Conservation (phyloP, 2,113 vertebrate genomes). For the Gulo gulo region DNA sequence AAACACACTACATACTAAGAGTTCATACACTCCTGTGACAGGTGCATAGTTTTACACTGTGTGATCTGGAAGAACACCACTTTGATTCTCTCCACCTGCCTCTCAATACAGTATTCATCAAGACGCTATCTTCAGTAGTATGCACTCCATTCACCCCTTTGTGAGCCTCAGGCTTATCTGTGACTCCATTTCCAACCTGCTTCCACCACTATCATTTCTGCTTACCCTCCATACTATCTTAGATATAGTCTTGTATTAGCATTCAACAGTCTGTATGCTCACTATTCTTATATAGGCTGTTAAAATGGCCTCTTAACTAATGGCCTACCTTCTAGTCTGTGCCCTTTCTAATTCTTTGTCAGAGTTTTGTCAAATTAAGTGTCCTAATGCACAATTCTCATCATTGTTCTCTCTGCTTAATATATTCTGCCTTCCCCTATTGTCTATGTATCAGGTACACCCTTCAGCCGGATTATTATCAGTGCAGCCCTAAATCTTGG, state of each 20-base stretch:
- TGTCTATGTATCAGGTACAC: not conserved
- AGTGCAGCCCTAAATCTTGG: too few species aligned
- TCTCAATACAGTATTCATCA: not conserved
- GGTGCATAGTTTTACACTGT: not conserved
- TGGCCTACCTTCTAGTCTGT: fast-evolving
- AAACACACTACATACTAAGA: not conserved
- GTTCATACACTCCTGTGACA: too few species aligned
- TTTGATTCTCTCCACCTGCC: not conserved
- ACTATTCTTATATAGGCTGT: not conserved
- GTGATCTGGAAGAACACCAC: not conserved
- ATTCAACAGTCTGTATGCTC: not conserved
- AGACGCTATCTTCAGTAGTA: fast-evolving
- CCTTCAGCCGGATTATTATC: too few species aligned
- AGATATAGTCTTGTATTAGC: not conserved
- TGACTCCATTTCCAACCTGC: not conserved
- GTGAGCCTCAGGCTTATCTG: not conserved
- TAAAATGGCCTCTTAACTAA: not conserved
- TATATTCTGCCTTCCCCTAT: not conserved
- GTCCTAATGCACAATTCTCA: not conserved
- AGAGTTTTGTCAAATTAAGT: not conserved
- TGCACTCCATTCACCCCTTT: not conserved
- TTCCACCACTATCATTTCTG: not conserved
- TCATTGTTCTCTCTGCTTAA: not conserved
- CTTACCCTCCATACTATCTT: not conserved
- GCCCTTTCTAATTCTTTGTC: not conserved